Evolutionary conservation across 2,113 vertebrate species (phyloP).

Genomic region (Rhinopithecus roxellana): DNA sequence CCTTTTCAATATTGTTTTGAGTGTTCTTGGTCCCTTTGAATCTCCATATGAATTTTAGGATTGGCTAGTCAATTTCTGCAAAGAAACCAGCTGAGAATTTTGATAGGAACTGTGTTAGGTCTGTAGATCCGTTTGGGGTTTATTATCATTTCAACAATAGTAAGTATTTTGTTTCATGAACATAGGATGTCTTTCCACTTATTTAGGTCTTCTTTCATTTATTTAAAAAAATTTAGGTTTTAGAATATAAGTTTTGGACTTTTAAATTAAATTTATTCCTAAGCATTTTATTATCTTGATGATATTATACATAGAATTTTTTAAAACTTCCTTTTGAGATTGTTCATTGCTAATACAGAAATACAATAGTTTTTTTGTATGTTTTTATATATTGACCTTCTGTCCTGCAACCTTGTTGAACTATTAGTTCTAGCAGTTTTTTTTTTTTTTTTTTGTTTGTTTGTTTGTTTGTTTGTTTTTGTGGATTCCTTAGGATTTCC

Average conservation of each 20-base stretch:
- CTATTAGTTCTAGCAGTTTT: not conserved
- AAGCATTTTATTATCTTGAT: not conserved
- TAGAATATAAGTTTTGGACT: not conserved
- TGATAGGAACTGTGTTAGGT: too few species aligned
- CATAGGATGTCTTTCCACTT: not conserved
- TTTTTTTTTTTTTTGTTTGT: too few species aligned
- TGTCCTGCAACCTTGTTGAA: not conserved
- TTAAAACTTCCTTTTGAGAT: not conserved
- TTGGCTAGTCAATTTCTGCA: not conserved
- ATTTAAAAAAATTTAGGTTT: not conserved
- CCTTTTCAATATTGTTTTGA: not conserved
- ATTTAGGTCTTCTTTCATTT: not conserved
- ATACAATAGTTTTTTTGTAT: not conserved
- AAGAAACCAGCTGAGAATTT: not conserved
- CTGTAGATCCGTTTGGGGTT: rapidly evolving
- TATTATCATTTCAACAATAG: not conserved
- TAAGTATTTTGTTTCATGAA: rapidly evolving
- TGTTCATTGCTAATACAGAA: not conserved
- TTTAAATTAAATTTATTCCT: not conserved
- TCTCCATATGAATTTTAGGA: not conserved
- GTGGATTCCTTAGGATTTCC: not conserved
- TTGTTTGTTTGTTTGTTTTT: too few species aligned
- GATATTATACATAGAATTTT: not conserved
- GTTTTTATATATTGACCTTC: not conserved
- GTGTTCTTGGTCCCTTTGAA: not conserved